These are phyloP conservation scores for Drosophila micromelanica DNA, from an alignment of 1,140 invertebrate genomes.

Conservation along the genomic window DNA sequence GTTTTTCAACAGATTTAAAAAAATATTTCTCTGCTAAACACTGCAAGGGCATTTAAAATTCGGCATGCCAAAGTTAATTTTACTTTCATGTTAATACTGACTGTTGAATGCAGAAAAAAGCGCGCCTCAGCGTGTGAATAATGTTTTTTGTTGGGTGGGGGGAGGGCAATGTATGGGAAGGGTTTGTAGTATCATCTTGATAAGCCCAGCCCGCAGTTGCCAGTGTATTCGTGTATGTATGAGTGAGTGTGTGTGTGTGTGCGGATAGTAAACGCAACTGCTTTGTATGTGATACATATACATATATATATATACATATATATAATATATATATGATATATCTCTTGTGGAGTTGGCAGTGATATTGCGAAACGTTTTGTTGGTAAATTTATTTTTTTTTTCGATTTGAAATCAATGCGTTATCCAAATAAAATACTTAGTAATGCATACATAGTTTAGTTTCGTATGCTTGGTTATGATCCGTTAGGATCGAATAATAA, in stretches of 20 bases:
- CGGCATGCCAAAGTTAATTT: slow-evolving; percentile 18
- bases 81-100: too few species aligned
- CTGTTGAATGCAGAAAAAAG: too few species aligned
- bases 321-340: slow-evolving; percentile 50
- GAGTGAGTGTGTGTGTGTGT: too few species aligned
- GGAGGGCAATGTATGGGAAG: too few species aligned
- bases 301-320: slow-evolving; percentile 32
- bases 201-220: too few species aligned
- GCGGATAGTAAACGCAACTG: too few species aligned
- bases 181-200: too few species aligned
- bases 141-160: too few species aligned
- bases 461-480: slow-evolving; percentile 25
- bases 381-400: slow-evolving; percentile 22
- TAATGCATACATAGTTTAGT: slow-evolving; percentile 24
- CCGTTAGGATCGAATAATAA: slow-evolving; percentile 17
- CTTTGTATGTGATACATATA: too few species aligned
- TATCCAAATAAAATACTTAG: slow-evolving; percentile 48
- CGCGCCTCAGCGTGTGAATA: too few species aligned
- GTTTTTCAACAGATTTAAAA: background rate
- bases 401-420: slow-evolving; percentile 30
- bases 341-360: slow-evolving; percentile 75
- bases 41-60: slow-evolving; percentile 33
- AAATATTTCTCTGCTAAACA: background rate
- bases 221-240: too few species aligned
- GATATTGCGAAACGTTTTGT: slow-evolving; percentile 75